These are phyloP conservation scores for Oxystoma pomonae DNA, from an alignment of 2,888 invertebrate species.

Conservation along the genomic window DNA sequence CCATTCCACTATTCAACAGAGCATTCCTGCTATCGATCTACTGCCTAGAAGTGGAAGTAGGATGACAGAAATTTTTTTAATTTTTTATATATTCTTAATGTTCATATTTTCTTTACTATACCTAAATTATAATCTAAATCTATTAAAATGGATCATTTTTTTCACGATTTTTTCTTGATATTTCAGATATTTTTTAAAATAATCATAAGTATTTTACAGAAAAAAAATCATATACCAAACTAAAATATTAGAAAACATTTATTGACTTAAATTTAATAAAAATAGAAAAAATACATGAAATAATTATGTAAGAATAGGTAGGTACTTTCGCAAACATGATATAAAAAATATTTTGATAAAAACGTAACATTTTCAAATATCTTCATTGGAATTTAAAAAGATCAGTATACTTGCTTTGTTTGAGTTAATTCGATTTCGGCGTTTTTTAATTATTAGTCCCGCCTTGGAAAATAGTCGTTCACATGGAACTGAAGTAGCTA, in stretches of 20 bases:
- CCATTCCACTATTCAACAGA: neutral
- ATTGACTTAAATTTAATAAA: too few relatives aligned
- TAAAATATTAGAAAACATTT: neutral
- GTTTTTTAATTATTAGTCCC: neutral
- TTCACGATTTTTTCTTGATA: neutral
- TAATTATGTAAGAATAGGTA: too few relatives aligned
- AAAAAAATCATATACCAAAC: neutral
- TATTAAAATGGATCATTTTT: too few relatives aligned
- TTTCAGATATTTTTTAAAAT: too few relatives aligned
- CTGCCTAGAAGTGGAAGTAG: too few relatives aligned
- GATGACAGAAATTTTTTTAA: too few relatives aligned
- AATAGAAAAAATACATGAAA: too few relatives aligned
- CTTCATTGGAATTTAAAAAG: neutral
- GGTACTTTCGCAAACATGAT: neutral
- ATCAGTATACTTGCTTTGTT: neutral
- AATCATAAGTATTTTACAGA: too few relatives aligned
- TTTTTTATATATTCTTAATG: too few relatives aligned
- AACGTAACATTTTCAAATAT: neutral
- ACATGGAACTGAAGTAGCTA: neutral
- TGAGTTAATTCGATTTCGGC: neutral
- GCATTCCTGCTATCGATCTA: neutral
- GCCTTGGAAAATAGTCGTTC: neutral
- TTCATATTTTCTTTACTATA: too few relatives aligned
- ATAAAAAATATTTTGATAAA: neutral
- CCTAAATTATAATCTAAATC: too few relatives aligned